Conservation (phyloP, 2,888 invertebrate genomes). For the Idaea straminata region DNA sequence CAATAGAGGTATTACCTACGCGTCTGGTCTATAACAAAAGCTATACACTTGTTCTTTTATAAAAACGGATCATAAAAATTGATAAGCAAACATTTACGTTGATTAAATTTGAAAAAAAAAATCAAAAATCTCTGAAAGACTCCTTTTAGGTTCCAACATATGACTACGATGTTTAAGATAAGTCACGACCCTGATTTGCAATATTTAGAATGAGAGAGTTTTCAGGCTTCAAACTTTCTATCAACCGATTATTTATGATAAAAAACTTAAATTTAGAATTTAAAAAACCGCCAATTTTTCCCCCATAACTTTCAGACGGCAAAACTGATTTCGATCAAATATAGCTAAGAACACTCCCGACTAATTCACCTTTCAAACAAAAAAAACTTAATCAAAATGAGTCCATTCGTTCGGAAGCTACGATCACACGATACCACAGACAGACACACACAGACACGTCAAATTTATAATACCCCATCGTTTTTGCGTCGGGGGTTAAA, state of each 20-base stretch:
- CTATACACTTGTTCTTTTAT: neutral
- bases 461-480: too few relatives aligned
- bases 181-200: neutral
- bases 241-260: neutral
- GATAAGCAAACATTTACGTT: neutral
- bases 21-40: neutral
- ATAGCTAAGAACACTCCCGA: too few relatives aligned
- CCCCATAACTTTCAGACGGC: too few relatives aligned
- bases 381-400: too few relatives aligned
- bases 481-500: too few relatives aligned
- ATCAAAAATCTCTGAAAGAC: neutral
- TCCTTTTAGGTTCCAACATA: neutral
- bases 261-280: too few relatives aligned
- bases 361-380: too few relatives aligned
- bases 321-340: too few relatives aligned
- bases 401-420: too few relatives aligned
- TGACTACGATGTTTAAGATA: neutral
- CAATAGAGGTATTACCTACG: neutral
- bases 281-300: too few relatives aligned
- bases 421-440: too few relatives aligned
- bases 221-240: neutral
- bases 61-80: neutral
- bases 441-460: too few relatives aligned
- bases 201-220: neutral
- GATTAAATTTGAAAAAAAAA: neutral